Evolutionary conservation across 2,888 invertebrate genomes (phyloP), one percentile per base, ranked within the genome.

Genomic region (Eupsilia transversa): DNA sequence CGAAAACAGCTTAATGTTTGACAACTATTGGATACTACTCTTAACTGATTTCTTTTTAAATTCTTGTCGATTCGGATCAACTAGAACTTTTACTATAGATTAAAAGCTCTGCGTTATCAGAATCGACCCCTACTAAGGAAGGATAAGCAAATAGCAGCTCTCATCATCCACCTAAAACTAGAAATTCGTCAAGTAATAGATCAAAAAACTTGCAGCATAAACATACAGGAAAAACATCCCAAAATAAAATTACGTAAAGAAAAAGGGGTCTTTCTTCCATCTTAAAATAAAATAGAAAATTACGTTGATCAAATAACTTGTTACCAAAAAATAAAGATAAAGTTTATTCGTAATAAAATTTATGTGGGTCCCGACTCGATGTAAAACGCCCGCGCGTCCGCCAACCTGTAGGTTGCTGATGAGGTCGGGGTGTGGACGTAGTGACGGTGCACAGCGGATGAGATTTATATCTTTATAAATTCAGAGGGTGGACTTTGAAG

Each of bases 301-400:
- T 77, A 80, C 76, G 68, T 65, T 78, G 77, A 81, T 85, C 78
- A 85, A 85, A 76, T 79, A 84, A 77, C 83, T 85, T 85, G 86
- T 87, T 83, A 79, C 77, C 57, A 43, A 79, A 80, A 83, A 75
- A 81, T 85, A 87, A 87, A 82, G 79, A 83, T 79, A 81, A 74
- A 77, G 78, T 81, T 83, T 85, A 78, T 83, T 74, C 72, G 77
- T 75, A 77, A 86, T 80, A 79, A 77, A 79, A 80, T 79, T 81
- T 72, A 83, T 87, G 75, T 71, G 68, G 72, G 72, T 67, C 76
- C 61, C 33, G 64, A 35, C 35, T 5, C 14, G 14, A 23, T 56
- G 63, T 63, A 67, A 73, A 73, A 66, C 59, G 52, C 30, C 30
- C 56, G 57, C 38, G 46, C 76, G 77, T 65, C 68, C 67, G 56